Base-by-base conservation (phyloP, 2,113 vertebrate genomes). In the Paradoxurus hermaphroditus region DNA sequence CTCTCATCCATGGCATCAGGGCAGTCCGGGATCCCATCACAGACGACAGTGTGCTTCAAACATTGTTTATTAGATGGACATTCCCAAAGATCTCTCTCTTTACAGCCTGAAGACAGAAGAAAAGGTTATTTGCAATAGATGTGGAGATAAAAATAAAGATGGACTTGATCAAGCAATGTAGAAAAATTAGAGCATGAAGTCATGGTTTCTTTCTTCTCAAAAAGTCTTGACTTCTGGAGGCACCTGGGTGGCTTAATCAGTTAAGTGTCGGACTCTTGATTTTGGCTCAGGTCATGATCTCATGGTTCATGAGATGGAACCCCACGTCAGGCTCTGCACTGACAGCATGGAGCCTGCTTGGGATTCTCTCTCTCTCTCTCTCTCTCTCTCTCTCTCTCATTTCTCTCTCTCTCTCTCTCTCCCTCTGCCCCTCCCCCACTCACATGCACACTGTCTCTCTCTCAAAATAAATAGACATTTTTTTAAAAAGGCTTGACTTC, bases 11-110 rank as follows among this genome's bases (percentile, higher is more conserved):
- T 98, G 94, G 98, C 98, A 91, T 99, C 99, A 51, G 99, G 99
- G 96, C 99, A 99, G 98, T 99, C 99, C 67, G 99, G 99, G 97
- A 99, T 99, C 0, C 99, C 99, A 39, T 99, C 99, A 53, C 99
- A 99, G 98, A 99, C 99, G 99, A 99, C 99, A 0, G 98, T 97
- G 96, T 99, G 97, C 91, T 99, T 99, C 92, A 99, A 99, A 92
- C 99, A 99, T 65, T 99, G 96, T 81, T 99, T 99, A 92, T 98
- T 99, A 78, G 98, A 96, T 0, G 99, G 99, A 98, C 99, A 99
- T 98, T 99, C 99, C 99, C 99, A 99, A 96, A 99, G 99, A 92
- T 99, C 99, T 34, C 99, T 99, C 98, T 99, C 99, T 95, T 96
- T 98, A 92, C 99, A 99, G 18, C 99, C 99, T 99, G 97, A 3